Base-by-base conservation (phyloP, 2,888 invertebrate species). In the Tribolium freemani region DNA sequence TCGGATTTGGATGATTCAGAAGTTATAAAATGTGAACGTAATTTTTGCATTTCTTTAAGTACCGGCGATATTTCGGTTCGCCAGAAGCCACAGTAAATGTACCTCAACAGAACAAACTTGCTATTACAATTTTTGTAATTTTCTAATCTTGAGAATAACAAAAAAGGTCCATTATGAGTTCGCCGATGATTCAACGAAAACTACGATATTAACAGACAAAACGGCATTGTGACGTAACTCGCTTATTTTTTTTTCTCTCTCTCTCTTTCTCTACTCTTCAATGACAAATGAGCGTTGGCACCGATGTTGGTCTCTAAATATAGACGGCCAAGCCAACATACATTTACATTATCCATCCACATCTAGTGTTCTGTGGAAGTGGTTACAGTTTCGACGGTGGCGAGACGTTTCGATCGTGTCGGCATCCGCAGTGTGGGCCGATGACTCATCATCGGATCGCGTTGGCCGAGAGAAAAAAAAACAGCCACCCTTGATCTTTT, bases 391-490 rank as follows among this genome's bases (percentile, higher is more conserved):
- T 50, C 45, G 60, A 10, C 48, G 60, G 10, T 56, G 68, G 38
- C 68, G 68, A 48, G 68, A 69, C 69, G 69, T 51, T 69, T 69
- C 69, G 69, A 69, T 69, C 69, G 69, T 54, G 69, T 61, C 69
- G 69, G 53, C 69, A 69, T 69, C 68, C 68, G 68, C 58, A 68
- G 68, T 68, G 69, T 69, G 69, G 69, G 69, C 51, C 61, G 60
- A 69, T 69, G 69, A 69, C 53, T 69, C 69, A 69, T 69, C 56
- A 11, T 31, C 11, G n/a, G 63, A 64, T 53, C 50, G 68, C 48
- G 68, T 57, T 67, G 67, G 67, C 54, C 13, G 38, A 9, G 57
- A 16, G 6, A 16, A 26, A 26, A 31, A 10, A 20, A 11, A 45
- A 11, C 56, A 68, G 68, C 68, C 68, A 68, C 57, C 68, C 68